These are phyloP conservation scores for Dynastes maya DNA, from an alignment of 2,888 invertebrate genomes.

Conservation along the genomic window DNA sequence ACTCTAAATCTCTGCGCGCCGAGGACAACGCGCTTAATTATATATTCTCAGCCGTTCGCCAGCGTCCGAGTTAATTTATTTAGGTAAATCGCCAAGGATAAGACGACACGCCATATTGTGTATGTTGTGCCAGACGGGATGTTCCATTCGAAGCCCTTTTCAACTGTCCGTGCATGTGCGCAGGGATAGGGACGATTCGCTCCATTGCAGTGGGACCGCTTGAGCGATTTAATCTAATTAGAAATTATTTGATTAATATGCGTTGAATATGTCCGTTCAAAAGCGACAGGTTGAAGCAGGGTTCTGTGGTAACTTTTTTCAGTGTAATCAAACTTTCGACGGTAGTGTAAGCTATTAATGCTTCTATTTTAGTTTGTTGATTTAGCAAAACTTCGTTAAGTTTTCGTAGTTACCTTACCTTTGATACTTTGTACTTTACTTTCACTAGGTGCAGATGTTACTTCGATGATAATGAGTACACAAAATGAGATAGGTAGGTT, in stretches of 20 bases:
- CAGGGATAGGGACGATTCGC: background rate
- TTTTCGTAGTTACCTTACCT: too few relatives aligned
- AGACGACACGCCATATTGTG: slow-evolving; percentile 44
- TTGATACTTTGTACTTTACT: too few relatives aligned
- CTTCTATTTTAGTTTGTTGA: too few relatives aligned
- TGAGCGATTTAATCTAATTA: slow-evolving; percentile 24
- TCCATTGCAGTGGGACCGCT: background rate
- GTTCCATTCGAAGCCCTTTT: slow-evolving; percentile 7
- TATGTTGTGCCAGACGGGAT: slow-evolving; percentile 13
- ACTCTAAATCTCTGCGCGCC: slow-evolving; percentile 65
- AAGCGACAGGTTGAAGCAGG: too few relatives aligned
- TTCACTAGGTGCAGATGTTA: too few relatives aligned
- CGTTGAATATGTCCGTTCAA: background rate
- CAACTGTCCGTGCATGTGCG: background rate
- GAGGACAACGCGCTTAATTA: slow-evolving; percentile 62
- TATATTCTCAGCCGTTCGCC: slow-evolving; percentile 62
- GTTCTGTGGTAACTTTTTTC: too few relatives aligned
- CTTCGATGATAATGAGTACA: too few relatives aligned
- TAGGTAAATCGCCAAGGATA: slow-evolving; percentile 54
- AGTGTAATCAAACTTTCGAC: too few relatives aligned
- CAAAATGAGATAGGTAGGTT: too few relatives aligned
- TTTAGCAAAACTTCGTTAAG: too few relatives aligned
- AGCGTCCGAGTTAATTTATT: slow-evolving; percentile 63
- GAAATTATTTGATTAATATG: slow-evolving; percentile 24
- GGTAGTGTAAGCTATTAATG: too few relatives aligned